Evolutionary conservation across 2,113 vertebrate genomes (phyloP).

Genomic region (Silurus asotus): DNA sequence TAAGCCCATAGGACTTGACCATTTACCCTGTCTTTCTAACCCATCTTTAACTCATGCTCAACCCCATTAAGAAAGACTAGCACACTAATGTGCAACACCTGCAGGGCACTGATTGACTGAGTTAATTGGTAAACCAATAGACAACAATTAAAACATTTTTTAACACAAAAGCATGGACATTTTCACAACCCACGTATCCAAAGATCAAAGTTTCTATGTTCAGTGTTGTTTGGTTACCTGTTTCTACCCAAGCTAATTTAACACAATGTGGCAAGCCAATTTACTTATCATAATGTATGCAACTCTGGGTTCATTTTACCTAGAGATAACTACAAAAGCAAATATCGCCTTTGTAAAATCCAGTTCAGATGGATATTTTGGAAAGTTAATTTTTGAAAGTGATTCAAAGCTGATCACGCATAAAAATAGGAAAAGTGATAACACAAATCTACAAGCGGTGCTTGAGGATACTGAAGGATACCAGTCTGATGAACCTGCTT

Average conservation of each 20-base stretch:
- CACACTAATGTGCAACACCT: conserved; percentile 13
- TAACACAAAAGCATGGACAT: background rate
- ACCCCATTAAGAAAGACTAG: background rate
- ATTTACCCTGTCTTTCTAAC: background rate
- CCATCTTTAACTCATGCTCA: background rate
- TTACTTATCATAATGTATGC: background rate
- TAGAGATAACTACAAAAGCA: background rate
- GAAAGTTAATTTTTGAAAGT: background rate
- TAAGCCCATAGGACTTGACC: background rate
- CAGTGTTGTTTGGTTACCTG: background rate
- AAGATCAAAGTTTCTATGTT: background rate
- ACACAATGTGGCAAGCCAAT: background rate
- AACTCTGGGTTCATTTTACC: background rate
- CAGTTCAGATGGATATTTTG: background rate
- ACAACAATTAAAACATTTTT: background rate
- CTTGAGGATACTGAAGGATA: background rate
- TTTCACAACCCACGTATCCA: background rate
- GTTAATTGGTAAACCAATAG: conserved; percentile 13
- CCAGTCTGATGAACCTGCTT: conserved; percentile 14
- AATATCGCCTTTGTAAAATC: background rate
- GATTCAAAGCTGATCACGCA: background rate
- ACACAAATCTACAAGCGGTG: background rate
- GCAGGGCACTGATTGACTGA: background rate
- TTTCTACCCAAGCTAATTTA: background rate
- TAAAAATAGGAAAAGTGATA: background rate